A percentile compares a stretch with the other conserved stretches of the same genome.
These are phyloP conservation scores for Ageneiosus marmoratus DNA, from an alignment of 2,113 vertebrate species.

Conservation along the genomic window DNA sequence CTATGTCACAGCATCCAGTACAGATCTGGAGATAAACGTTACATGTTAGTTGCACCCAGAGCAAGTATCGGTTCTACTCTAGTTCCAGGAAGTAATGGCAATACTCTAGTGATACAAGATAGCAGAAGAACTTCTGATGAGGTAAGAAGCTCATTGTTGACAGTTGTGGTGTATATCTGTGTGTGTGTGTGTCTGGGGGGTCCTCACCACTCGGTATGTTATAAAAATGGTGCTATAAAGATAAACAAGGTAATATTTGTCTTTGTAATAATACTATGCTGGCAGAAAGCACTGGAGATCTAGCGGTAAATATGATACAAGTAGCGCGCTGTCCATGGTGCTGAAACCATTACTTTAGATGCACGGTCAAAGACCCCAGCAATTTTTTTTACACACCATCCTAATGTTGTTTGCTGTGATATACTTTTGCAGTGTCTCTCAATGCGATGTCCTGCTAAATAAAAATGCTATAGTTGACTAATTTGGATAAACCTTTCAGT, in stretches of 20 bases:
- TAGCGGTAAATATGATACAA: neutral
- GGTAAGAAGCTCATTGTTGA: conserved; percentile 49
- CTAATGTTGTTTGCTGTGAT: neutral
- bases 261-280: neutral
- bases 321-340: neutral
- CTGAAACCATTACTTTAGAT: neutral
- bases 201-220: neutral
- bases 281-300: neutral
- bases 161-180: too few species aligned
- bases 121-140: conserved; percentile 25
- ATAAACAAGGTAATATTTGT: neutral
- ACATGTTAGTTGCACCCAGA: conserved; percentile 68
- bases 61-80: conserved; percentile 67
- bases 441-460: neutral
- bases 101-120: conserved; percentile 41
- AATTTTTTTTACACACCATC: neutral
- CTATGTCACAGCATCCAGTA: conserved; percentile 73
- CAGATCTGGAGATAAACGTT: conserved; percentile 66
- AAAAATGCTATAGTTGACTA: neutral
- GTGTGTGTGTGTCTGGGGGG: too few species aligned
- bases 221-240: neutral
- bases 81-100: conserved; percentile 45
- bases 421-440: neutral
- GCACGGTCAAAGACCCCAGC: neutral
- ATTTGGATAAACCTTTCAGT: neutral